Percentiles rank a stretch among this genome's conserved stretches.
These are phyloP conservation scores for Tapirus terrestris DNA, from an alignment of 2,113 vertebrate species.

Conservation along the genomic window DNA sequence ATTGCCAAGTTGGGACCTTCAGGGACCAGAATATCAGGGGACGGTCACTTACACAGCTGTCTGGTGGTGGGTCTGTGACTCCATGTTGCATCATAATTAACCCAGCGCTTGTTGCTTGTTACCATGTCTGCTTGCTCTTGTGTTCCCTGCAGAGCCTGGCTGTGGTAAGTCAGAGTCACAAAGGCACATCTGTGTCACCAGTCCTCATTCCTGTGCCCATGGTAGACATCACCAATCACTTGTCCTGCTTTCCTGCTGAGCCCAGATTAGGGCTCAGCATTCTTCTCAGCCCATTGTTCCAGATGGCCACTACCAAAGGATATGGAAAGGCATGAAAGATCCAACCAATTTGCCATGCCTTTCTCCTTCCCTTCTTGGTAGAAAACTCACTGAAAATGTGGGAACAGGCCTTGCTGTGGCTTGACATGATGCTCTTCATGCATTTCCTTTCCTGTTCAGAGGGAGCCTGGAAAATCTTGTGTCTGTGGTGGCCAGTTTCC, in stretches of 20 bases:
- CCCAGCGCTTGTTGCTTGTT: not conserved
- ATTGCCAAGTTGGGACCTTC: not conserved
- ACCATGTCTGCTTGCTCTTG: not conserved
- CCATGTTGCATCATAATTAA: not conserved
- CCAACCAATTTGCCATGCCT: not conserved
- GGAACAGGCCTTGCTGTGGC: not conserved
- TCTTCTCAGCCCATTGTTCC: not conserved
- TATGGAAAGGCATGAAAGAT: not conserved
- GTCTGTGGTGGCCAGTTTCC: not conserved
- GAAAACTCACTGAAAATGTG: not conserved
- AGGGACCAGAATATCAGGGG: not conserved
- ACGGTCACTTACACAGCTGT: not conserved
- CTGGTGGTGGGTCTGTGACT: not conserved
- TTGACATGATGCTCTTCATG: not conserved
- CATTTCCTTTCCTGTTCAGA: not conserved
- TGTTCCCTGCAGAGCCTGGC: not conserved
- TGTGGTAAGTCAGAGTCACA: not conserved
- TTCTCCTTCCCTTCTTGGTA: not conserved
- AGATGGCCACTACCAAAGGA: not conserved
- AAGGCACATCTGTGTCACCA: not conserved
- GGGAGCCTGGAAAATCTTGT: not conserved
- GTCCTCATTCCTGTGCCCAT: not conserved
- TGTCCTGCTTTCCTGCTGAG: not conserved
- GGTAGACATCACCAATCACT: slow-evolving; percentile 9
- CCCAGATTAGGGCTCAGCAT: not conserved